These are phyloP conservation scores for Propsilocerus akamusi DNA, from an alignment of 1,140 invertebrate genomes.

Conservation along the genomic window DNA sequence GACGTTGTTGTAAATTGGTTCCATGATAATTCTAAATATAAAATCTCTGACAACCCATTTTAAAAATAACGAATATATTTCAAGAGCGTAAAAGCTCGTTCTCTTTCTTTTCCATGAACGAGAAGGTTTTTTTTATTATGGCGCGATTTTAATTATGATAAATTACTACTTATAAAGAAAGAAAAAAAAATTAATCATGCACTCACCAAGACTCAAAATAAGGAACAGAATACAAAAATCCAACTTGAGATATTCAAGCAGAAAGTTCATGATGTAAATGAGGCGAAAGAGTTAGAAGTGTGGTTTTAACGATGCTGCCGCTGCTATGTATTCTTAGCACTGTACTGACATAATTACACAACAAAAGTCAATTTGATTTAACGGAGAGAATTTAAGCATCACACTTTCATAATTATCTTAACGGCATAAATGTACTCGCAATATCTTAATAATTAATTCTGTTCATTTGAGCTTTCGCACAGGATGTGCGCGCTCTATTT, in stretches of 20 bases:
- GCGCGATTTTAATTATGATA: too few relatives aligned
- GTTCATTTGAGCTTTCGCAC: too few relatives aligned
- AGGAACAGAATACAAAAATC: not conserved
- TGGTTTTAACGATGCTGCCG: not conserved
- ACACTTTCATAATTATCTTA: not conserved
- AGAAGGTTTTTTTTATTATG: too few relatives aligned
- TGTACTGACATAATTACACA: not conserved
- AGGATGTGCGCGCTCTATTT: too few relatives aligned
- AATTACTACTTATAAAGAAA: too few relatives aligned
- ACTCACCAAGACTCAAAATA: conserved; percentile 1
- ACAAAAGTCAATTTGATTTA: not conserved
- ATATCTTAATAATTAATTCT: too few relatives aligned
- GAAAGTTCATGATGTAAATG: not conserved
- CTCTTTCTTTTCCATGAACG: too few relatives aligned
- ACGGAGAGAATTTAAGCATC: not conserved
- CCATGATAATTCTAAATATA: too few relatives aligned
- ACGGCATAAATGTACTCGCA: not conserved
- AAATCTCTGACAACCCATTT: too few relatives aligned
- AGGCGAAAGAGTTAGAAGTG: not conserved
- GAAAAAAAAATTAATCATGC: not conserved
- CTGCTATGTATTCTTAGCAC: not conserved
- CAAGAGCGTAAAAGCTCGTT: too few relatives aligned
- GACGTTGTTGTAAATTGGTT: too few relatives aligned
- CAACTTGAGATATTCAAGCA: not conserved
- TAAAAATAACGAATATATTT: too few relatives aligned